Conservation (phyloP, 2,797 vertebrate genomes). For the Rhinatrema bivittatum region DNA sequence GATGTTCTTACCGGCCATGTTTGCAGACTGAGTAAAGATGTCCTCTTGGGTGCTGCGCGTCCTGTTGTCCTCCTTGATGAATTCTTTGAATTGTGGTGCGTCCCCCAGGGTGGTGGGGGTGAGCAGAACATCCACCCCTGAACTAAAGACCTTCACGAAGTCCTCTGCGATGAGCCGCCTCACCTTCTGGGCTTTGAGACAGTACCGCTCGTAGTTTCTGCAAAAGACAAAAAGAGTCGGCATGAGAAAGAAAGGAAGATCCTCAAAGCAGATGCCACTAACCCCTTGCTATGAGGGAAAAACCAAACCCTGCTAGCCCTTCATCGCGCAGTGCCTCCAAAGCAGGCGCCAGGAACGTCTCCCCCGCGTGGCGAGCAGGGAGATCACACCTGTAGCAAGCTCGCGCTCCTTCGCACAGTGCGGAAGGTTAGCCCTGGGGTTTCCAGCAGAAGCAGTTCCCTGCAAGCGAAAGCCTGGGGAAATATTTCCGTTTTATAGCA, state of each 20-base stretch:
- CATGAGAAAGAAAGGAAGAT: conserved; percentile 2
- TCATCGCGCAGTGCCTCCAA: too few relatives aligned
- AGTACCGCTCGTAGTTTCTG: conserved; percentile 89
- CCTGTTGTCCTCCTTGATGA: conserved; percentile 85
- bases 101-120: conserved; percentile 83
- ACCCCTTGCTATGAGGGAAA: too few relatives aligned
- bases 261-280: background rate
- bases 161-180: conserved; percentile 83
- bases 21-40: conserved; percentile 84
- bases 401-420: too few relatives aligned
- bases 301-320: too few relatives aligned
- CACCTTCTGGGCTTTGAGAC: conserved; percentile 86
- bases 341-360: too few relatives aligned
- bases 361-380: too few relatives aligned
- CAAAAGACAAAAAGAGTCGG: background rate
- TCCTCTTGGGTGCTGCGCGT: conserved; percentile 85
- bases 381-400: too few relatives aligned
- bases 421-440: too few relatives aligned
- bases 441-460: too few relatives aligned
- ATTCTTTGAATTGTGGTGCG: conserved; percentile 61
- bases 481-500: too few relatives aligned
- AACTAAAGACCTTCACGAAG: conserved; percentile 70
- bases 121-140: conserved; percentile 78
- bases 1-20: conserved; percentile 80
- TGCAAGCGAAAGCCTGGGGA: too few relatives aligned